phyloP scores from a whole-genome alignment of 2,113 vertebrate species.

The Pseudopipra pipra region DNA sequence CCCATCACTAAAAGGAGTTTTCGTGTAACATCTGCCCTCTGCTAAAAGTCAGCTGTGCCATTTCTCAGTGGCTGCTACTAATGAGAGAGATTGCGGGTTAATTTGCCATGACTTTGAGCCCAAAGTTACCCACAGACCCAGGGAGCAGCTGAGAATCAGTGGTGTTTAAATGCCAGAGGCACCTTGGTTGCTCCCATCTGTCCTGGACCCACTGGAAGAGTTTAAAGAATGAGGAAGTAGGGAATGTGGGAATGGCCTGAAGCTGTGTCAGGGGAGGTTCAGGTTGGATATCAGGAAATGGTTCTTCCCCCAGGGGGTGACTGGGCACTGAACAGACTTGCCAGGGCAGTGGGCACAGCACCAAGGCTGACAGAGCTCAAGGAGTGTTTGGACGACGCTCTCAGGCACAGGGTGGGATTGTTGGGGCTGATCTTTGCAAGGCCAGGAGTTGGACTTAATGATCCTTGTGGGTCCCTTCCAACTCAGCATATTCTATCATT shows the following conservation, averaged over 20 bases:
- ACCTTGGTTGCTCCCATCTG: not conserved
- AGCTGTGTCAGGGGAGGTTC: not conserved
- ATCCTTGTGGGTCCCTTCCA: not conserved
- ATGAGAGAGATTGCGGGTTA: not conserved
- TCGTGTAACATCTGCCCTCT: not conserved
- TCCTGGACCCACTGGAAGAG: not conserved
- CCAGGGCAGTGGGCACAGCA: too few relatives aligned
- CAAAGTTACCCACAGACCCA: not conserved
- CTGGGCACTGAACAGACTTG: not conserved
- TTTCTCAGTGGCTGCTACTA: slow-evolving; percentile 45
- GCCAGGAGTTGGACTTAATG: not conserved
- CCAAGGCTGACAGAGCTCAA: not conserved
- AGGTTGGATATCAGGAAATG: not conserved
- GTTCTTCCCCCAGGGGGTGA: not conserved
- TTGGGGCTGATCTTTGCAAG: not conserved
- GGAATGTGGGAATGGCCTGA: not conserved
- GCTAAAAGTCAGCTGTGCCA: slow-evolving; percentile 27
- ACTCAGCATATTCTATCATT: not conserved
- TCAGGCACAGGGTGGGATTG: not conserved
- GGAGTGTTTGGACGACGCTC: not conserved
- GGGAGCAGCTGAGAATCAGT: not conserved
- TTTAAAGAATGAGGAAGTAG: not conserved
- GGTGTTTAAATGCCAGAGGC: not conserved
- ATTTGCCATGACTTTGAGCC: not conserved
- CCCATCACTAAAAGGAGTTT: not conserved